phyloP scores from a whole-genome alignment of 2,113 vertebrate genomes.

The Galeopterus variegatus region DNA sequence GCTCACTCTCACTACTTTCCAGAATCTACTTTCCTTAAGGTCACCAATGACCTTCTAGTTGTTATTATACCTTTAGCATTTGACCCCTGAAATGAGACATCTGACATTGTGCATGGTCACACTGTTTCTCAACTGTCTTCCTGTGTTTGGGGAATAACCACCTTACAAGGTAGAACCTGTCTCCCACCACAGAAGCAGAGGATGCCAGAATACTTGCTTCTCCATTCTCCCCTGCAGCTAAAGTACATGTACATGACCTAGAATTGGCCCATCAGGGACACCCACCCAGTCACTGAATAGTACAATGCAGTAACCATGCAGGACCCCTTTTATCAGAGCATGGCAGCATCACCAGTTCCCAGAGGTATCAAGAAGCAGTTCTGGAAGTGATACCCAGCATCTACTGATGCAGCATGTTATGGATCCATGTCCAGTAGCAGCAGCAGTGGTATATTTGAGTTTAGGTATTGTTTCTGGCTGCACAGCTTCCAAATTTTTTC shows the following conservation, averaged over 20 bases:
- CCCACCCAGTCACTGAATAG: background rate
- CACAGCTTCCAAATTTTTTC: background rate
- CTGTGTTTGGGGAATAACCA: background rate
- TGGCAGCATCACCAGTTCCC: background rate
- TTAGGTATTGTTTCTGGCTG: background rate
- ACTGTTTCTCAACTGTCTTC: background rate
- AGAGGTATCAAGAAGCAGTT: background rate
- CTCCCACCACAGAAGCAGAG: background rate
- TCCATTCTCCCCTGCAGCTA: background rate
- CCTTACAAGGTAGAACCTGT: background rate
- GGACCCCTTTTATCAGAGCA: background rate
- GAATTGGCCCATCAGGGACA: background rate
- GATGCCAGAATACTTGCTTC: background rate
- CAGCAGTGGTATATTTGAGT: background rate
- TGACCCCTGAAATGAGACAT: background rate
- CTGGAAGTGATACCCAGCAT: background rate
- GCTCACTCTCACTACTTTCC: background rate
- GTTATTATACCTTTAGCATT: background rate
- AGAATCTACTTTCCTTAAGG: background rate
- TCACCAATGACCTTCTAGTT: background rate
- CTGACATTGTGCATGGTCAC: background rate
- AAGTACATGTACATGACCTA: background rate
- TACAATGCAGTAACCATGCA: background rate
- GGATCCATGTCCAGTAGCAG: background rate
- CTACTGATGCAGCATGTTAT: background rate